phyloP scores from a whole-genome alignment of 2,888 invertebrate species.

The Chydorus sphaericus region DNA sequence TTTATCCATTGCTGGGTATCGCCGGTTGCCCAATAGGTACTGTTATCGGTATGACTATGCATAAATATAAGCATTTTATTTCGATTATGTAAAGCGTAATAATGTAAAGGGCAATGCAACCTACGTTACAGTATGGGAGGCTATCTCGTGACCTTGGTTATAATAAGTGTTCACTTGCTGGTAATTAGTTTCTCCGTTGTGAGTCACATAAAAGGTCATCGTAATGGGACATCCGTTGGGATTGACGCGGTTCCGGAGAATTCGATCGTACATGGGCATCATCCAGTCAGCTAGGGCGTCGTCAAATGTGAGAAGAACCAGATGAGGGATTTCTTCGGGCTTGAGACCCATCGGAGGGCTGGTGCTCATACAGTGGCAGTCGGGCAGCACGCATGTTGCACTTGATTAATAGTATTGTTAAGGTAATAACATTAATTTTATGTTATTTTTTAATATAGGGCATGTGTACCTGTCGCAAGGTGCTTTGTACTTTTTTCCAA shows the following conservation, averaged over 20 bases:
- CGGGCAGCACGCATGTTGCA: background rate
- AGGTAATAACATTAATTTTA: too few relatives aligned
- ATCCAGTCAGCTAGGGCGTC: slow-evolving; percentile 38
- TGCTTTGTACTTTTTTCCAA: too few relatives aligned
- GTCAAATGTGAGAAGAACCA: slow-evolving; percentile 50
- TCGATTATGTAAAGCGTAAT: background rate
- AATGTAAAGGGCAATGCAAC: background rate
- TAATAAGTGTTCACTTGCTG: slow-evolving; percentile 43
- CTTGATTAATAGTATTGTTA: too few relatives aligned
- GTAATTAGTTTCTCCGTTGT: slow-evolving; percentile 61
- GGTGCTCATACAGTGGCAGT: background rate
- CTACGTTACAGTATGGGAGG: slow-evolving; percentile 46
- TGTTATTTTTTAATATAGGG: too few relatives aligned
- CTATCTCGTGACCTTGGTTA: slow-evolving; percentile 46
- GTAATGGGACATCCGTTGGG: slow-evolving; percentile 46
- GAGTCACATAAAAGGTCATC: slow-evolving; percentile 53
- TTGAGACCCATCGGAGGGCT: background rate
- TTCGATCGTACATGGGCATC: slow-evolving; percentile 33
- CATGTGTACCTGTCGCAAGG: too few relatives aligned
- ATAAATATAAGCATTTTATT: background rate
- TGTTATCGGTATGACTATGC: background rate
- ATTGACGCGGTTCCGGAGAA: slow-evolving; percentile 40
- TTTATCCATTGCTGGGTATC: background rate
- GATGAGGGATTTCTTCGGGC: slow-evolving; percentile 30
- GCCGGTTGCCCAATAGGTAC: background rate